Conservation (phyloP, 1,140 invertebrate species). For the Lineus longissimus region DNA sequence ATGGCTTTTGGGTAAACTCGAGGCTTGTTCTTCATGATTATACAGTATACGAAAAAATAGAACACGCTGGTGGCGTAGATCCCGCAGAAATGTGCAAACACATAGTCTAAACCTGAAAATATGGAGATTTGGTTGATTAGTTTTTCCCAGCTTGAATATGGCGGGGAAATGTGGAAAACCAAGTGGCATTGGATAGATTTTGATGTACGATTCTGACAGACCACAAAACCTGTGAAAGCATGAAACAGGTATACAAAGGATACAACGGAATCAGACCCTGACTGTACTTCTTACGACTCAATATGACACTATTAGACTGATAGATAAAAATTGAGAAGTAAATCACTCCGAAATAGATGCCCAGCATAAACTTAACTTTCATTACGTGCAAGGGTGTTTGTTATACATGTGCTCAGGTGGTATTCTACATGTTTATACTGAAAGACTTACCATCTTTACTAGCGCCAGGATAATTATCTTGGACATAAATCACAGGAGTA, state of each 20-base stretch:
- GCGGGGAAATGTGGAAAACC: no score
- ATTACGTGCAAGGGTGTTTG: no score
- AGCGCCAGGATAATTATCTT: constrained; percentile 38
- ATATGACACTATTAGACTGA: neutral
- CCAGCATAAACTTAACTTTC: no score
- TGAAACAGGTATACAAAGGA: no score
- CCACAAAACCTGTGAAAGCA: no score
- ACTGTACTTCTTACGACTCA: neutral
- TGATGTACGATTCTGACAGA: no score
- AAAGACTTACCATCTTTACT: constrained; percentile 33
- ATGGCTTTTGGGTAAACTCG: constrained; percentile 50
- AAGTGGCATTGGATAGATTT: no score
- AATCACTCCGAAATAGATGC: neutral
- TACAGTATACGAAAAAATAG: constrained; percentile 51
- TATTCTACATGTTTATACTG: no score
- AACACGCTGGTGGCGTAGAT: constrained; percentile 51
- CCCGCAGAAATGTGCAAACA: constrained; percentile 55
- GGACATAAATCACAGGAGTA: constrained; percentile 50
- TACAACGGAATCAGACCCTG: neutral
- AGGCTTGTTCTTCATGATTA: constrained; percentile 47
- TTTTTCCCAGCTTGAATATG: no score
- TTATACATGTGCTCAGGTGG: no score
- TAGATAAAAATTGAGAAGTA: neutral
- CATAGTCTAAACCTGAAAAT: constrained; percentile 53
- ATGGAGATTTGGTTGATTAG: neutral